Conservation (phyloP, 1,140 invertebrate species). For the Capitella teleta region DNA sequence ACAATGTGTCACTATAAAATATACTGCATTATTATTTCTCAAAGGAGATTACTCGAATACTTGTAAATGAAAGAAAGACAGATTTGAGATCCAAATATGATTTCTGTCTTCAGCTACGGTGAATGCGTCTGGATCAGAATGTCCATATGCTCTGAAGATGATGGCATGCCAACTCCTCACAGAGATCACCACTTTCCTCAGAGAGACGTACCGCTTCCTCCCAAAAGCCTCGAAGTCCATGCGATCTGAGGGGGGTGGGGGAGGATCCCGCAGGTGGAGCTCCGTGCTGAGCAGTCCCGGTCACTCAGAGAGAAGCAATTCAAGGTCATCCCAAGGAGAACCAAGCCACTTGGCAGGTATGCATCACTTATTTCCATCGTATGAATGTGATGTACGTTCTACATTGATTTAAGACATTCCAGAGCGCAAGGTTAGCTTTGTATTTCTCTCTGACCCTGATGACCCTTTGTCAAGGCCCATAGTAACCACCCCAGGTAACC, state of each 20-base stretch:
- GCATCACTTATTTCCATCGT: neutral
- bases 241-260: slow-evolving; percentile 15
- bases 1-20: no score
- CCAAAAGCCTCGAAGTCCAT: slow-evolving; percentile 35
- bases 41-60: no score
- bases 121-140: slow-evolving; percentile 68
- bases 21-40: no score
- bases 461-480: neutral
- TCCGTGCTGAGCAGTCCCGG: slow-evolving; percentile 27
- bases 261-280: slow-evolving; percentile 35
- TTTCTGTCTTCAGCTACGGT: slow-evolving; percentile 65
- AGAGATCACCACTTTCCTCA: slow-evolving; percentile 92
- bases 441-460: neutral
- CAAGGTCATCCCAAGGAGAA: slow-evolving; percentile 10
- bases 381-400: no score
- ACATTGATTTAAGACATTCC: no score
- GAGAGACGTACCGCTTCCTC: slow-evolving; percentile 78
- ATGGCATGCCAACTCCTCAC: slow-evolving; percentile 83
- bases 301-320: slow-evolving; percentile 33
- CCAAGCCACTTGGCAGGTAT: slow-evolving; percentile 7
- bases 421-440: slow-evolving; percentile 2
- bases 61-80: neutral
- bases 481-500: neutral
- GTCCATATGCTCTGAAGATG: slow-evolving; percentile 81
- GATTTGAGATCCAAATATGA: neutral